phyloP scores from a whole-genome alignment of 2,888 invertebrate species.

The Cyaniris semiargus region DNA sequence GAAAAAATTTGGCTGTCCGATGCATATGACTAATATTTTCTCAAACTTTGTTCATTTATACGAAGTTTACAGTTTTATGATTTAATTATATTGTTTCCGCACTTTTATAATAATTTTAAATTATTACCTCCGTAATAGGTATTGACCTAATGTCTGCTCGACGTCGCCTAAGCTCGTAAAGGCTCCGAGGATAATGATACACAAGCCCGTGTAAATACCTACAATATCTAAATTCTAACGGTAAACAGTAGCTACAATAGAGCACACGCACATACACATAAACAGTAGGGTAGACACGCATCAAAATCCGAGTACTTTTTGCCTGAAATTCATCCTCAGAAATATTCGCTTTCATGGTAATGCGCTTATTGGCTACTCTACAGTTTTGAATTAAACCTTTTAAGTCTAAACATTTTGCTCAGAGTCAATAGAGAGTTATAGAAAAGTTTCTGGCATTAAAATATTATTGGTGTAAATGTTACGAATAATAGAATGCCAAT shows the following conservation, averaged over 20 bases:
- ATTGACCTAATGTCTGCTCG: neutral
- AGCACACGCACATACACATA: no score
- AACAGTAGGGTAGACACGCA: no score
- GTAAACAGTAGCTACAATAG: no score
- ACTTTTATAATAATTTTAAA: constrained; percentile 1
- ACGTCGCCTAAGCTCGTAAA: neutral
- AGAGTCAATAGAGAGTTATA: no score
- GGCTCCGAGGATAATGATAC: neutral
- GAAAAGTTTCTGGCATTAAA: no score
- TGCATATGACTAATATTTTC: constrained; percentile 25
- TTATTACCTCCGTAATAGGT: neutral
- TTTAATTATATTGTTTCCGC: neutral
- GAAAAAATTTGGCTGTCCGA: neutral
- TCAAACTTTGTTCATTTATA: neutral
- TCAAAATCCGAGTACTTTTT: no score
- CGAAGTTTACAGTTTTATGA: constrained; percentile 10
- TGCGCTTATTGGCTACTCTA: no score
- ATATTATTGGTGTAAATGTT: neutral
- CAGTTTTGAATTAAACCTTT: no score
- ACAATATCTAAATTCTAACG: no score
- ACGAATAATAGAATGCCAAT: neutral
- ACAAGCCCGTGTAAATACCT: neutral
- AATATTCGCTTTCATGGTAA: no score
- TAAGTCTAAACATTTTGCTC: no score
- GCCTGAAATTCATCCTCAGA: no score